These are phyloP conservation scores for Xylota segnis DNA, from an alignment of 2,888 invertebrate genomes.

Conservation along the genomic window DNA sequence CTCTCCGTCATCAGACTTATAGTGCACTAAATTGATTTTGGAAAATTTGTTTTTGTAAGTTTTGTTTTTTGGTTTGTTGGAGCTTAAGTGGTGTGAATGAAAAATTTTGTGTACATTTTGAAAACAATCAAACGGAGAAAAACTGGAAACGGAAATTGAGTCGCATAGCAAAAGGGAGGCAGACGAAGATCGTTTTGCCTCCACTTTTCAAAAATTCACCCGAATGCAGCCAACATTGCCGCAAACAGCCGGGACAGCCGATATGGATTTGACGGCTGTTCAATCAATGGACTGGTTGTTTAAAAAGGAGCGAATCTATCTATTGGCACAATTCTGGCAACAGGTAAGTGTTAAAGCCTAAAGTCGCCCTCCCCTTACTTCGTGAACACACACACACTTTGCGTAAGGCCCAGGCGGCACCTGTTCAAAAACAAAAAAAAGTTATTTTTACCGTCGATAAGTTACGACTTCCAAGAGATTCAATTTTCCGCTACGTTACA, in stretches of 20 bases:
- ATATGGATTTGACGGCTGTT: constrained; percentile 97
- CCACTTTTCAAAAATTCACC: constrained; percentile 75
- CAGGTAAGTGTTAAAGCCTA: constrained; percentile 90
- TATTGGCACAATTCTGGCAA: constrained; percentile 98
- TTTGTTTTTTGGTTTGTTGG: neutral
- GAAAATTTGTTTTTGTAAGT: neutral
- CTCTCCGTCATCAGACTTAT: neutral
- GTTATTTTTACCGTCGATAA: constrained; percentile 47
- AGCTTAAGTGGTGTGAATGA: neutral
- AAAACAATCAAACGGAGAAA: constrained; percentile 35
- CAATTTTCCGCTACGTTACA: neutral
- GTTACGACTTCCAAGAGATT: neutral
- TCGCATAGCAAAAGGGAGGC: constrained; percentile 70
- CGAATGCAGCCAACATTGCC: constrained; percentile 93
- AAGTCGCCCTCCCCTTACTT: too few species aligned
- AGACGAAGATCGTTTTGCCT: constrained; percentile 74
- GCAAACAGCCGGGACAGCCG: constrained; percentile 89
- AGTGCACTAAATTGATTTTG: neutral
- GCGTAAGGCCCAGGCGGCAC: neutral
- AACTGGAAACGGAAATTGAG: constrained; percentile 74
- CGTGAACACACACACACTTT: neutral
- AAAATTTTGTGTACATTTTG: neutral
- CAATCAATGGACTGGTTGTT: constrained; percentile 98
- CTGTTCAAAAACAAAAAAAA: constrained; percentile 4
- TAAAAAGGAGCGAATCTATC: constrained; percentile 97